Evolutionary conservation across 2,888 invertebrate genomes (phyloP), one percentile per base, ranked within the genome.

Genomic region (Hirtodrosophila alboralis): DNA sequence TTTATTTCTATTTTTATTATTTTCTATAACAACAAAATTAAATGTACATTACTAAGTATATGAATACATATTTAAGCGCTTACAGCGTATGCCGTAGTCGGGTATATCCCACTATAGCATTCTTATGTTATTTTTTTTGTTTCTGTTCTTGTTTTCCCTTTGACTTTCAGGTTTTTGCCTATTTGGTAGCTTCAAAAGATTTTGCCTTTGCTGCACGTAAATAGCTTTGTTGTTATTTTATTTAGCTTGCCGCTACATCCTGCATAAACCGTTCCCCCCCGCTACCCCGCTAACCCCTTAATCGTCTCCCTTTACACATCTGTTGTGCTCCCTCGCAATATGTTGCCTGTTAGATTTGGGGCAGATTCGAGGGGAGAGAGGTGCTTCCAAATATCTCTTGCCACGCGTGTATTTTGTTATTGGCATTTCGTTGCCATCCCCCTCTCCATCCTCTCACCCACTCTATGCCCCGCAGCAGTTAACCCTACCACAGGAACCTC

Each of bases 181-280:
- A 63, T 68, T 68, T 62, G 62, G 41, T 52, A 58, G 41, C 71
- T 71, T 67, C 62, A 71, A 71, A n/a, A 71, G 71, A 62, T 66
- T 57, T 56, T 14, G 44, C 54, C 43, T 10, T n/a, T 52, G 65
- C 60, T 66, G 67, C 67, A 66, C 67, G 71, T 67, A 66, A 71
- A 71, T 59, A 53, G 68, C 72, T 72, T 72, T 68, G 69, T 60
- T 69, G 69, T 49, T 64, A 52, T 59, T 36, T 44, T 62, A 21
- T 69, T 40, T 36, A 48, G 41, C 36, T 40, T 13, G 27, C 33
- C 54, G 18, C 8, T 23, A 3, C 18, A 4, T 21, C 5, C 23
- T 23, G 23, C 23, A 8, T 23, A 3, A 6, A 7, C 8, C 16
- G n/a, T 23, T 2, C 27, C 10, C 36, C 31, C 9, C 14, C 12